Base-by-base conservation (phyloP, 2,797 vertebrate genomes). In the Tokudaia tokunoshimensis region DNA sequence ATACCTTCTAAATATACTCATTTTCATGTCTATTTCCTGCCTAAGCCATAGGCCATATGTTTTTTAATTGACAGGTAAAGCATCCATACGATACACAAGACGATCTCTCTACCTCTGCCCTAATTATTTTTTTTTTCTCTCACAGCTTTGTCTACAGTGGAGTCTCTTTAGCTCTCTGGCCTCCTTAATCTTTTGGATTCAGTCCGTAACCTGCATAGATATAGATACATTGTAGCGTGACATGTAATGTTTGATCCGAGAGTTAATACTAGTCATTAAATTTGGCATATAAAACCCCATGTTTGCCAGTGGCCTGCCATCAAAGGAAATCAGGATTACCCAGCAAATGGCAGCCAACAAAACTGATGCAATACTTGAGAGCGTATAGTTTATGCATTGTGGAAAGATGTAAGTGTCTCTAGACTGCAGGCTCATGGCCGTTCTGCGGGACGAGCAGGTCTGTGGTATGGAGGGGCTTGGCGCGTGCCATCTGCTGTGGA, bases 351-450 rank as follows among this genome's bases (percentile, higher is more conserved):
- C 7, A 78, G 13, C 41, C 41, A n/a, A 65, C 2, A 0, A 26
- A 50, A 6, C 22, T 1, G 47, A 20, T 41, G 15, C 20, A 63
- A 41, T 7, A 26, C 55, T 10, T 61, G 74, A 2, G 20, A 65
- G 34, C 3, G 2, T 11, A 17, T n/a, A 11, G 31, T 47, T 78
- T 29, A 37, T 8, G 44, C 55, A 4, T n/a, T 50, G 44, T 63
- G 41, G 57, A 41, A 89, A 78, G 88, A 63, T 0, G 15, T 24
- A 50, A 63, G 44, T 34, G 57, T 34, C 24, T 37, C 41, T 26
- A 81, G 70, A 0, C 29, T 11, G 4, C 0, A 0, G 31, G 24
- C 6, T 22, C 52, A 10, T 3, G 7, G 14, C 11, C 52, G 5
- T 47, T 61, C 70, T 74, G 70, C 55, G n/a, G n/a, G 24, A 6